These are phyloP conservation scores for Nymphicus hollandicus DNA, from an alignment of 2,113 vertebrate genomes.

Conservation along the genomic window DNA sequence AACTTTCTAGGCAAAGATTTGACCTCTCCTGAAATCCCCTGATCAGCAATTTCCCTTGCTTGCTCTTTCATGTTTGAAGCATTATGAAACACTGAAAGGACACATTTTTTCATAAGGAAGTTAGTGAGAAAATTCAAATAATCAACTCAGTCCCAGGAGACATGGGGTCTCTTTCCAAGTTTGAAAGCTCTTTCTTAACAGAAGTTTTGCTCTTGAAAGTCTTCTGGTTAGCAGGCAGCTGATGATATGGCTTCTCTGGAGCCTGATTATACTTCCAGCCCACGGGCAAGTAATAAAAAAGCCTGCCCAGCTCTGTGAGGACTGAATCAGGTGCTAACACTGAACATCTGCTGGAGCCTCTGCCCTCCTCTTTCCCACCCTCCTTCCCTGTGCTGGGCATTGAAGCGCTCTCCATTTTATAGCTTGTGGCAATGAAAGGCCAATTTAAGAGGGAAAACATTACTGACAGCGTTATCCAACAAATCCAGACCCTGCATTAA, in stretches of 20 bases:
- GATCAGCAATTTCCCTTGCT: conserved; percentile 55
- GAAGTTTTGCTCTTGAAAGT: conserved; percentile 23
- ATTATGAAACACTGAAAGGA: conserved; percentile 29
- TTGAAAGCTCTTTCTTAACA: conserved; percentile 15
- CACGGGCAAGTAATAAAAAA: conserved; percentile 28
- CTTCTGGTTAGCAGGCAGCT: conserved; percentile 14
- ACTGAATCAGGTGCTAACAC: conserved; percentile 60
- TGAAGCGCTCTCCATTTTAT: background rate
- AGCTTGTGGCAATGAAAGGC: background rate
- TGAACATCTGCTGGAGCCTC: conserved; percentile 35
- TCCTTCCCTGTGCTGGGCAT: background rate
- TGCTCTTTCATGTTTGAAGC: background rate
- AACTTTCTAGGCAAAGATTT: conserved; percentile 45
- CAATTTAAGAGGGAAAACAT: background rate
- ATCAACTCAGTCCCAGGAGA: background rate
- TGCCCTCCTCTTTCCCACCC: background rate
- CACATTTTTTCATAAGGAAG: conserved; percentile 8
- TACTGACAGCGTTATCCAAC: background rate
- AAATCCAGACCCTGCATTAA: background rate
- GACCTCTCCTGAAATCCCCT: conserved; percentile 36
- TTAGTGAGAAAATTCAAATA: conserved; percentile 44
- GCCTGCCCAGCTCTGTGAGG: background rate
- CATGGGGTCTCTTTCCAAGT: background rate
- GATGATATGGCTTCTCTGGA: conserved; percentile 8
- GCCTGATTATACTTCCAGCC: conserved; percentile 10